phyloP scores from a whole-genome alignment of 2,113 vertebrate genomes.

The Podiceps cristatus region DNA sequence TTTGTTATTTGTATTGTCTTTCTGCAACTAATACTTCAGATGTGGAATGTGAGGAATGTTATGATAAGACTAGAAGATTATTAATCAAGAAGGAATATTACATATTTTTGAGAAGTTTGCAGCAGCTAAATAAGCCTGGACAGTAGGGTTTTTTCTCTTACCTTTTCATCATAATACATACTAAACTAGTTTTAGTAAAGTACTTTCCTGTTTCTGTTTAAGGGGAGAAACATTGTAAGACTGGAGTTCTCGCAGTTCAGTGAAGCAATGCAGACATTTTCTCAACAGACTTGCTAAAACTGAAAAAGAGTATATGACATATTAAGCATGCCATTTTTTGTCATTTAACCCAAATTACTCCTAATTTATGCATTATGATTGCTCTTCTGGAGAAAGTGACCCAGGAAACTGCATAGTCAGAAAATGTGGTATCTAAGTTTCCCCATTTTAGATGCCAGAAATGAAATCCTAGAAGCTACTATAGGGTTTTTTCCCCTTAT shows the following conservation, averaged over 20 bases:
- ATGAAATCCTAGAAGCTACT: background rate
- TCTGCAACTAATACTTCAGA: background rate
- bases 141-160: background rate
- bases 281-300: background rate
- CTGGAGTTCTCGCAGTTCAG: background rate
- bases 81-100: background rate
- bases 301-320: background rate
- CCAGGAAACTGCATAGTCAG: background rate
- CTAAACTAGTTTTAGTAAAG: background rate
- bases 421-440: background rate
- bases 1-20: background rate
- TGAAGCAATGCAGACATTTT: background rate
- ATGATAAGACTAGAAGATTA: background rate
- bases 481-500: fast-evolving
- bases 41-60: background rate
- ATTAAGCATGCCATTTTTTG: background rate
- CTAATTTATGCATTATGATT: background rate
- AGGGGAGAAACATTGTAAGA: background rate
- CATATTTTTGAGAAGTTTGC: background rate
- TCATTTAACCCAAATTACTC: background rate
- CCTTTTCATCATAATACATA: background rate
- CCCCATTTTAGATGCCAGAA: background rate
- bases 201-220: background rate
- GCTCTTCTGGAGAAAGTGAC: background rate
- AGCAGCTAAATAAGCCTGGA: background rate